Percentiles rank a stretch among this genome's conserved stretches.
Conservation (phyloP, 2,888 invertebrate genomes). For the Parascotia fuliginaria region DNA sequence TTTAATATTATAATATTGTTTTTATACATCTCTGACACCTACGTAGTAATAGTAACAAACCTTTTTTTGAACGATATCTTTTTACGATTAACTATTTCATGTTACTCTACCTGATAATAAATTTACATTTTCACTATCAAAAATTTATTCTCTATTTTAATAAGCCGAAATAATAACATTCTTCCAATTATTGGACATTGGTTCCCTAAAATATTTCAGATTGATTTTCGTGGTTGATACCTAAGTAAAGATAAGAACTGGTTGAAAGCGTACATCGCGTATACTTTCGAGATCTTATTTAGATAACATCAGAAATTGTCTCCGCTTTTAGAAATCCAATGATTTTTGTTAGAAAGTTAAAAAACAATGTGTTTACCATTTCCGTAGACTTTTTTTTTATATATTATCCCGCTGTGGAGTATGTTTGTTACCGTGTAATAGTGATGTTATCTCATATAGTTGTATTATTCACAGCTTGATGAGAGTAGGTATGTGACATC, state of each 20-base stretch:
- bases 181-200: neutral
- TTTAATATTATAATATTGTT: no score
- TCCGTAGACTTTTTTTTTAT: constrained; percentile 17
- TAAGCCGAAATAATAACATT: neutral
- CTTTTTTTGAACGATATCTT: no score
- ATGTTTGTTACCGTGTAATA: constrained; percentile 13
- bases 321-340: constrained; percentile 5
- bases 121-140: neutral
- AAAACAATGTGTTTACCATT: constrained; percentile 18
- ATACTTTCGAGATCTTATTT: constrained; percentile 16
- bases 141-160: neutral
- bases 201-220: neutral
- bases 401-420: constrained; percentile 16
- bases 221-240: neutral
- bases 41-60: no score
- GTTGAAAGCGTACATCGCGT: constrained; percentile 2
- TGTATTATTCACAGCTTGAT: constrained; percentile 60
- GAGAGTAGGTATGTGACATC: constrained; percentile 27
- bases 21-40: no score
- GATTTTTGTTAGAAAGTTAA: constrained; percentile 15
- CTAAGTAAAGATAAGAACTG: neutral
- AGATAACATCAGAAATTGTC: constrained; percentile 13
- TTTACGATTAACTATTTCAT: no score
- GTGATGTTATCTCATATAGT: constrained; percentile 53
- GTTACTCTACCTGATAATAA: neutral